Evolutionary conservation across 2,113 vertebrate genomes (phyloP).

Genomic region (Oreochromis aureus): DNA sequence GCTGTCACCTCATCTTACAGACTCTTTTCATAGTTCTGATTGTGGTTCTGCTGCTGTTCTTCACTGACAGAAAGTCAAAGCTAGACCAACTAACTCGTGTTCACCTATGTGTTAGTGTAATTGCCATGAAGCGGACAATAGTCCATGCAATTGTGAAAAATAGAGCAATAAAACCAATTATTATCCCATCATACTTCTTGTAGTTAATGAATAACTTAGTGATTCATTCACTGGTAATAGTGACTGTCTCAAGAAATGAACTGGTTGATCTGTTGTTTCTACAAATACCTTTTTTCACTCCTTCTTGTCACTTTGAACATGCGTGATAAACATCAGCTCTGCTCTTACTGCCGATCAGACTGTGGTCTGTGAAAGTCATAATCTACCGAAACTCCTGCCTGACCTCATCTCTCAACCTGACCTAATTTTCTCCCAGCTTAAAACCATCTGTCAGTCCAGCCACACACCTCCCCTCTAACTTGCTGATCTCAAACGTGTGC

Average conservation of each 20-base stretch:
- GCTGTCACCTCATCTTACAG: not conserved
- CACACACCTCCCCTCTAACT: not conserved
- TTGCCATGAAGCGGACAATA: rapidly evolving
- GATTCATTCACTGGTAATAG: not conserved
- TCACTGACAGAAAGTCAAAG: not conserved
- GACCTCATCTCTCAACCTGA: not conserved
- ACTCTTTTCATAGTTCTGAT: not conserved
- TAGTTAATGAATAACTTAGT: not conserved
- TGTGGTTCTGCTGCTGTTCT: not conserved
- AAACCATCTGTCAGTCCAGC: not conserved
- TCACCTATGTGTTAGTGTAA: too few relatives aligned
- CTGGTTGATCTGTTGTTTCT: not conserved
- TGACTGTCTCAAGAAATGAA: not conserved
- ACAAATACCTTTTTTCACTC: rapidly evolving
- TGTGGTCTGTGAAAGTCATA: not conserved
- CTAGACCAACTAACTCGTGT: rapidly evolving
- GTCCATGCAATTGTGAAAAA: not conserved
- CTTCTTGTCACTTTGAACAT: not conserved
- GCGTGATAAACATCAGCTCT: not conserved
- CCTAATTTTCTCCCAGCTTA: rapidly evolving
- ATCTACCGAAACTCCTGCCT: not conserved
- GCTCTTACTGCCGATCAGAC: not conserved
- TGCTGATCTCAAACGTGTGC: not conserved
- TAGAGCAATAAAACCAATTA: not conserved
- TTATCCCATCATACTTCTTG: not conserved